Base-by-base conservation (phyloP, 2,113 vertebrate genomes). In the Corythoichthys haematopterus region DNA sequence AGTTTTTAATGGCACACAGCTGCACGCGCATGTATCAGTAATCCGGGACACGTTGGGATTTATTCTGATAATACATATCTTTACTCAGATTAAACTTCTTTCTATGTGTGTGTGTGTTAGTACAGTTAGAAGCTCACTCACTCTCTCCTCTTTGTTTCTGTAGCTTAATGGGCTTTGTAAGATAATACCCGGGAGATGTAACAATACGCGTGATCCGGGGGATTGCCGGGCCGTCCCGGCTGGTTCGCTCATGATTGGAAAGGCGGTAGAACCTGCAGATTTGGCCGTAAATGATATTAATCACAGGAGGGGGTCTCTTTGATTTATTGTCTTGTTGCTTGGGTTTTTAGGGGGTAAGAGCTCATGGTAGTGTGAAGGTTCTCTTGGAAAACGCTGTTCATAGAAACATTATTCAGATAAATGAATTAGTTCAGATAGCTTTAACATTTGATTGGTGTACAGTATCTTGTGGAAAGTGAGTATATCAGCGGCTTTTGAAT, bases 121-220 rank as follows among this genome's bases (percentile, higher is more conserved):
- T 69, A 53, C 70, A 45, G 62, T 86, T 80, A 72, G 66, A 56
- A 74, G 85, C 65, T 61, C 75, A 69, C 64, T 53, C 47, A 36
- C 62, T 16, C 70, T 76, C 75, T 80, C 70, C 71, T 82, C 84
- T 86, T 88, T 90, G 76, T 87, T 87, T 87, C 79, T 72, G 66
- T 69, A 59, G 69, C 79, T 87, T 90, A 91, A 91, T 89, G 83
- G 84, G 83, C 85, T 90, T 91, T 91, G 87, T 87, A 90, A 89
- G 87, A 88, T 92, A 90, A 91, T 87, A 89, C 90, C 86, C 83
- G 71, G 68, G 85, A 89, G 88, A 90, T 84, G 83, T 66, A 83
- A 83, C 80, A 86, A 83, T 88, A 84, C 85, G 84, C 79, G 72
- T 80, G 84, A 88, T 79, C 81, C 68, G 38, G 77, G 64, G 85